Conservation (phyloP, 2,113 vertebrate species). For the Pungitius pungitius region DNA sequence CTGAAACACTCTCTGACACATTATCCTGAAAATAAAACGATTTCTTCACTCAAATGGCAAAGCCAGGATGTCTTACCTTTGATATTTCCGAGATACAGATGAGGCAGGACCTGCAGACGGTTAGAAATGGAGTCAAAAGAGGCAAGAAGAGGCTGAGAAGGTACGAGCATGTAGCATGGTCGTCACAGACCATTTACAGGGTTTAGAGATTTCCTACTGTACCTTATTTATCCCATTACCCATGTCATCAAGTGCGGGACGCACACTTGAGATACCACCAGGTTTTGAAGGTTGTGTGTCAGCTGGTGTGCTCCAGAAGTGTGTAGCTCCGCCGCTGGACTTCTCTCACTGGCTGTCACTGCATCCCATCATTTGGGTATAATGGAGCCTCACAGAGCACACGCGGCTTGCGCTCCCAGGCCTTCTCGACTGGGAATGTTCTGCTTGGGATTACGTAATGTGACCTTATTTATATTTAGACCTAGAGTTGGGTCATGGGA, state of each 20-base stretch:
- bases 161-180: background rate
- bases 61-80: slow-evolving; percentile 47
- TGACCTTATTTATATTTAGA: slow-evolving; percentile 73
- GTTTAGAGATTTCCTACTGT: background rate
- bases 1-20: slow-evolving; percentile 68
- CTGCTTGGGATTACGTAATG: slow-evolving; percentile 59
- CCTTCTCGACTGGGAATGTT: slow-evolving; percentile 25
- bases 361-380: slow-evolving; percentile 11
- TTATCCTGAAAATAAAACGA: slow-evolving; percentile 59
- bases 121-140: background rate
- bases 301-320: background rate
- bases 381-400: slow-evolving; percentile 28
- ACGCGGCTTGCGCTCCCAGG: background rate
- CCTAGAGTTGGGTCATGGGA: slow-evolving; percentile 53
- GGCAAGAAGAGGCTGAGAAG: background rate
- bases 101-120: slow-evolving; percentile 85
- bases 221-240: slow-evolving; percentile 80
- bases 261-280: background rate
- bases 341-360: background rate
- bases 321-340: background rate
- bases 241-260: slow-evolving; percentile 46
- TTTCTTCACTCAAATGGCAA: slow-evolving; percentile 28
- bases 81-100: slow-evolving; percentile 81
- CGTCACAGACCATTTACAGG: too few relatives aligned
- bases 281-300: background rate